phyloP scores from a whole-genome alignment of 2,113 vertebrate genomes.

The Bubalus kerabau region DNA sequence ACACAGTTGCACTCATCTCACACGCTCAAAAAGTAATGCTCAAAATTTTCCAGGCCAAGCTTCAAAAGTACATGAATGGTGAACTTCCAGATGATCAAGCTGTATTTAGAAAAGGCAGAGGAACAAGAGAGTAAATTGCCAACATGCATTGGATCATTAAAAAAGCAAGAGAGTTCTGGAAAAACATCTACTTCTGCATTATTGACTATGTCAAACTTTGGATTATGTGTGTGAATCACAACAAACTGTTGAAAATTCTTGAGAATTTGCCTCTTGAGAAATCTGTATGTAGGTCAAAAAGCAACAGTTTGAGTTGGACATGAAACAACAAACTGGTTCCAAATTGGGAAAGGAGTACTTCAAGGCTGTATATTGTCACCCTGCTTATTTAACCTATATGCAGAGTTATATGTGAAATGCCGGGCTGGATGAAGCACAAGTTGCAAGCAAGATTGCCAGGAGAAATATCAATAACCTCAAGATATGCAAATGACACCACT shows the following conservation, averaged over 20 bases:
- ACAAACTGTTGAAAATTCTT: neutral
- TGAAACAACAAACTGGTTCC: neutral
- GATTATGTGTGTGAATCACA: neutral
- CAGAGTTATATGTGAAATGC: neutral
- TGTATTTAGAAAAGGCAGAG: neutral
- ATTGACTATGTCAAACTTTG: neutral
- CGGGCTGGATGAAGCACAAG: neutral
- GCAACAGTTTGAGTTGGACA: neutral
- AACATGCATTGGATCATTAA: neutral
- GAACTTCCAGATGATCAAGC: neutral
- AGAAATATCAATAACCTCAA: neutral
- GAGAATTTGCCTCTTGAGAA: neutral
- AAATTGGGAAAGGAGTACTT: fast-evolving
- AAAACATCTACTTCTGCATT: neutral
- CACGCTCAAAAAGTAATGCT: fast-evolving
- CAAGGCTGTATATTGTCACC: neutral
- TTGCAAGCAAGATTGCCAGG: neutral
- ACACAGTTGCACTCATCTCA: neutral
- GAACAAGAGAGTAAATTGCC: neutral
- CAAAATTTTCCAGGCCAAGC: neutral
- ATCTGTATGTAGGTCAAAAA: neutral
- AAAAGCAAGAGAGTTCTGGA: neutral
- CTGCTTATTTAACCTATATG: neutral
- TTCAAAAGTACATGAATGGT: neutral
- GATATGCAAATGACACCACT: neutral